Conservation (phyloP, 2,888 invertebrate species). For the Aphrophora alni region DNA sequence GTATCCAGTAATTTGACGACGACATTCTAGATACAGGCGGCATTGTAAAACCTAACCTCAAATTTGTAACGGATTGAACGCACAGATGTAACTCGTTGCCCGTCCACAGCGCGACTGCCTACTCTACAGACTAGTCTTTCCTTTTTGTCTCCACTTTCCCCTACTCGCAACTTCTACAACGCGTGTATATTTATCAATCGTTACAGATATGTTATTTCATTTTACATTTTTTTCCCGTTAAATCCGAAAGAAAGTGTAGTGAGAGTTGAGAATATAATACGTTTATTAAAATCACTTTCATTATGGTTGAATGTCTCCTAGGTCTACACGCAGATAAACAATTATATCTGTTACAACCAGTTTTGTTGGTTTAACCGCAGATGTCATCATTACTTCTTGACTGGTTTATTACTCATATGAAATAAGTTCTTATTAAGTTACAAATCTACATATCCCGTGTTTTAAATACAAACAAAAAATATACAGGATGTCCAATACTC, state of each 20-base stretch:
- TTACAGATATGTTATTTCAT: not conserved
- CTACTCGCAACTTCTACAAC: too few relatives aligned
- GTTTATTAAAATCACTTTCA: not conserved
- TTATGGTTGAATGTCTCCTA: too few relatives aligned
- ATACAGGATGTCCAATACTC: too few relatives aligned
- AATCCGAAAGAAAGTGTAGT: not conserved
- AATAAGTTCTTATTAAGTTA: too few relatives aligned
- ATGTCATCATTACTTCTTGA: too few relatives aligned
- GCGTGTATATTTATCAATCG: not conserved
- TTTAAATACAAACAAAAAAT: too few relatives aligned
- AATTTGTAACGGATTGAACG: not conserved
- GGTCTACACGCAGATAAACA: too few relatives aligned
- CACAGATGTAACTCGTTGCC: not conserved
- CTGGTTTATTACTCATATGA: too few relatives aligned
- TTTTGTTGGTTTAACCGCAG: too few relatives aligned
- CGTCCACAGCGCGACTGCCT: not conserved
- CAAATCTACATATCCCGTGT: too few relatives aligned
- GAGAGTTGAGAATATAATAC: not conserved
- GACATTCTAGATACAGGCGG: conserved; percentile 22
- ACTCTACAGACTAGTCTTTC: not conserved
- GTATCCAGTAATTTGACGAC: conserved; percentile 34
- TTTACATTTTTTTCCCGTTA: not conserved
- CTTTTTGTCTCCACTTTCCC: not conserved
- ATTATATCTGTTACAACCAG: too few relatives aligned
- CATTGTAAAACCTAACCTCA: not conserved